phyloP scores from a whole-genome alignment of 2,797 vertebrate species.

The Neosilurus hyrtlii region DNA sequence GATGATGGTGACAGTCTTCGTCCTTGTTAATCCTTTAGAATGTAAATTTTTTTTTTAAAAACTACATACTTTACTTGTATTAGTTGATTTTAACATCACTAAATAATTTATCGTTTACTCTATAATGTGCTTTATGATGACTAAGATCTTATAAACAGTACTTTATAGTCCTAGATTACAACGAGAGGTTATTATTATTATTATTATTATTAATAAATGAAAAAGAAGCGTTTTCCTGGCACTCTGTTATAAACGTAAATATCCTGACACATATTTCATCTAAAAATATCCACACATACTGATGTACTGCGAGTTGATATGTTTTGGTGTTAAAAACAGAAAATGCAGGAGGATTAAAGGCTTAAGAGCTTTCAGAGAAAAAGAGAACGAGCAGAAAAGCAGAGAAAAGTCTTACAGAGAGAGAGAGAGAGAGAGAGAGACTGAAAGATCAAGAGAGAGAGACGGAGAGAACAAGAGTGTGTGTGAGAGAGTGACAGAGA shows the following conservation, averaged over 20 bases:
- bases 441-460: no score
- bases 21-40: background rate
- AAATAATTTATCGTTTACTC: background rate
- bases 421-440: background rate
- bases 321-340: background rate
- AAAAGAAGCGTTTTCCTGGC: background rate
- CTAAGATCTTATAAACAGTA: background rate
- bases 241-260: background rate
- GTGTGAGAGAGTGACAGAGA: no score
- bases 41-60: background rate
- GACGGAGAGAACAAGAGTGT: no score
- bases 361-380: background rate
- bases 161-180: background rate
- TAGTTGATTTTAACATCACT: background rate
- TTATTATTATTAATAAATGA: background rate
- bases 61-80: background rate
- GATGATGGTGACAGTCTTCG: background rate
- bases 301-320: background rate
- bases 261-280: background rate
- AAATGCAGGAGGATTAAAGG: slow-evolving; percentile 9
- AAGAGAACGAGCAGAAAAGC: background rate
- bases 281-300: no score
- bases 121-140: background rate
- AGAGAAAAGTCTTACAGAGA: no score
- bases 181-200: no score